Percentiles rank a stretch among this genome's conserved stretches.
Evolutionary conservation across 2,113 vertebrate genomes (phyloP).

Genomic region (Embiotoca jacksoni): DNA sequence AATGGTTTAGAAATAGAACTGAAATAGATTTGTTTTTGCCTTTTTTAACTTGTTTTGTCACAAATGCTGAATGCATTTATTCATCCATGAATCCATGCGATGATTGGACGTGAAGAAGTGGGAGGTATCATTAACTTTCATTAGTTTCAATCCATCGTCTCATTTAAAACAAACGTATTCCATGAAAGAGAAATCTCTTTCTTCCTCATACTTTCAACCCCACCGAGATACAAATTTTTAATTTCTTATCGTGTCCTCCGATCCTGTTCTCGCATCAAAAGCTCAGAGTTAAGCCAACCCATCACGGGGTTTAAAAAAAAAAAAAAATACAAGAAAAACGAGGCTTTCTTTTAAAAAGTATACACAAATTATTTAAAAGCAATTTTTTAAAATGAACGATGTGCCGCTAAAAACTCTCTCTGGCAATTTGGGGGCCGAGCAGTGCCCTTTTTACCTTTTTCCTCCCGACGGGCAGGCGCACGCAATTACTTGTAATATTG

Average conservation of each 20-base stretch:
- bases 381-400: slow-evolving; percentile 27
- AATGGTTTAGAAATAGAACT: too few relatives aligned
- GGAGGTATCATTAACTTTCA: not conserved
- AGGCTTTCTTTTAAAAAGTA: slow-evolving; percentile 8
- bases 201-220: not conserved
- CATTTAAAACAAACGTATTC: not conserved
- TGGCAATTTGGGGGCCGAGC: slow-evolving; percentile 10
- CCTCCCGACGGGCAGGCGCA: slow-evolving; percentile 23
- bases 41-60: too few relatives aligned
- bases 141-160: not conserved
- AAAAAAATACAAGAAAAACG: not conserved
- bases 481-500: slow-evolving; percentile 65
- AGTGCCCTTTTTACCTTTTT: slow-evolving; percentile 52
- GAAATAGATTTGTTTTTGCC: too few relatives aligned
- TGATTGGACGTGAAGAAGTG: not conserved
- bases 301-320: too few relatives aligned
- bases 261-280: not conserved
- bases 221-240: not conserved
- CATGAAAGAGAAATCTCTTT: not conserved
- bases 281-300: not conserved
- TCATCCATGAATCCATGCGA: slow-evolving; percentile 5
- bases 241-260: slow-evolving; percentile 4
- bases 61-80: not conserved
- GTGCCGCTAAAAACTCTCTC: slow-evolving; percentile 30
- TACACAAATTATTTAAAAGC: slow-evolving; percentile 34